These are phyloP conservation scores for Prunella strophiata DNA, from an alignment of 2,797 vertebrate species.

Conservation along the genomic window DNA sequence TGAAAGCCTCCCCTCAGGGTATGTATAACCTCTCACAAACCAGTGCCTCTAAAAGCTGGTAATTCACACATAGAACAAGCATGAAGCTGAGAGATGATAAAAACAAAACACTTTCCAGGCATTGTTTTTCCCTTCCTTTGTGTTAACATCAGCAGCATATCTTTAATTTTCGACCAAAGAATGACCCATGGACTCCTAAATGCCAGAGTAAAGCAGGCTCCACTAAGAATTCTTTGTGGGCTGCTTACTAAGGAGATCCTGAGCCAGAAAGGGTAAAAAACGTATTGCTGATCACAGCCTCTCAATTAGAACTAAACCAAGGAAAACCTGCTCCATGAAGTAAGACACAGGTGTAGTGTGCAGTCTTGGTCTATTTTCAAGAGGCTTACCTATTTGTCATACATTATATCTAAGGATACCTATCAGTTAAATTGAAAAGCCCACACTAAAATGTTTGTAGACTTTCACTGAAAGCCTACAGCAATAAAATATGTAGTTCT, in stretches of 20 bases:
- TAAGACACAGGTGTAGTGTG: background rate
- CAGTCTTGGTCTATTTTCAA: background rate
- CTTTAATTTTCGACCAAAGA: background rate
- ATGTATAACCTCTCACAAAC: background rate
- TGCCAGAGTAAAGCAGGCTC: background rate
- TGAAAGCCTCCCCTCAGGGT: background rate
- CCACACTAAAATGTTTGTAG: background rate
- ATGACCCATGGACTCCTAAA: background rate
- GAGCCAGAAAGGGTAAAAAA: background rate
- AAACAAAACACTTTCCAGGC: background rate
- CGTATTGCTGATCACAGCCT: background rate
- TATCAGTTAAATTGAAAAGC: background rate
- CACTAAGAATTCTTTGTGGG: background rate
- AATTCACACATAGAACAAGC: background rate
- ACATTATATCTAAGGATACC: fast-evolving
- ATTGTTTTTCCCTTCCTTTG: background rate
- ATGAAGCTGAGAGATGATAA: background rate
- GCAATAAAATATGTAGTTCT: background rate
- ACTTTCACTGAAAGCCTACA: background rate
- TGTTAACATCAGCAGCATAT: background rate
- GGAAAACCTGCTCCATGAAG: background rate
- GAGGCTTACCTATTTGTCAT: background rate
- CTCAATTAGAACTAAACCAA: background rate
- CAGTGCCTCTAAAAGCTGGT: background rate
- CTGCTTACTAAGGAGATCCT: background rate